A percentile compares a stretch with the other conserved stretches of the same genome.
phyloP scores from a whole-genome alignment of 2,113 vertebrate genomes.

The Dissostichus mawsoni region DNA sequence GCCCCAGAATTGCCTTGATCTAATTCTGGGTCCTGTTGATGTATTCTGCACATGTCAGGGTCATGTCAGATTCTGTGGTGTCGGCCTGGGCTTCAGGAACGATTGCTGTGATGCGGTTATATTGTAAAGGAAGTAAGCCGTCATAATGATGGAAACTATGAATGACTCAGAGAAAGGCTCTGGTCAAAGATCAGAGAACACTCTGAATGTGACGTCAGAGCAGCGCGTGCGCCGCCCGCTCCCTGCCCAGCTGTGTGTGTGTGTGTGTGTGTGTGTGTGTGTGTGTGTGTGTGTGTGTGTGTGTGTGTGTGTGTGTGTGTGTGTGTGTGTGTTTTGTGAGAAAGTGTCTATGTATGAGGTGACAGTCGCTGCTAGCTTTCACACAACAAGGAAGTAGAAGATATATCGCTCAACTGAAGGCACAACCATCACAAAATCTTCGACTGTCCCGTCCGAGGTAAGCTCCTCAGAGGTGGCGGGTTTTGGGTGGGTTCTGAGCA shows the following conservation, averaged over 20 bases:
- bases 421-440: neutral
- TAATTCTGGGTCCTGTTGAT: no score
- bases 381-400: conserved; percentile 56
- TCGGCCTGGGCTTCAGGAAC: no score
- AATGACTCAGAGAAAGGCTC: neutral
- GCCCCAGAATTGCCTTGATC: no score
- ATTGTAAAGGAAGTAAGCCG: no score
- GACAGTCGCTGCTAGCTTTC: conserved; percentile 43
- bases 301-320: no score
- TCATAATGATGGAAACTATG: no score
- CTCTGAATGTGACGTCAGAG: conserved; percentile 33
- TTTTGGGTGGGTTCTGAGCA: no score
- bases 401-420: neutral
- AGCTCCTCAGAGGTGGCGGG: neutral
- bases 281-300: neutral
- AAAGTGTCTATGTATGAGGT: neutral
- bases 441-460: neutral
- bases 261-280: neutral
- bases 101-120: no score
- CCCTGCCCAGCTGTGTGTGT: conserved; percentile 12
- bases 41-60: no score
- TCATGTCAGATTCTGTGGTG: no score
- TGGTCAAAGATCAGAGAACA: neutral
- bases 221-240: neutral
- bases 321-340: no score